A percentile compares a stretch with the other conserved stretches of the same genome.
Conservation (phyloP, 2,888 invertebrate species). For the Caenorhabditis imperialis region DNA sequence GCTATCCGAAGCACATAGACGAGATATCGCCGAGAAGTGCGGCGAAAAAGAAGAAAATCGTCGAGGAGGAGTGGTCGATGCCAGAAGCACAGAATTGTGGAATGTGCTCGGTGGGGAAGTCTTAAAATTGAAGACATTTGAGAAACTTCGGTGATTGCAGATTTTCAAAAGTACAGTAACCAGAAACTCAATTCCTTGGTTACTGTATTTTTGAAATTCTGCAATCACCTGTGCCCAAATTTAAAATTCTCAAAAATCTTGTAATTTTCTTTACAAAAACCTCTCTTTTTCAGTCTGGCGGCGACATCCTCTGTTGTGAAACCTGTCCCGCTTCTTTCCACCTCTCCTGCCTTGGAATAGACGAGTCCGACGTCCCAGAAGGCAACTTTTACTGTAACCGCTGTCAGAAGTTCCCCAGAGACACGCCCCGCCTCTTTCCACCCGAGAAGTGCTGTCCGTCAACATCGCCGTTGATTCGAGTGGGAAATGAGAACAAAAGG, state of each 20-base stretch:
- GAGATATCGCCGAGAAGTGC: not conserved
- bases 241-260: not conserved
- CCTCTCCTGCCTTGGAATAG: slow-evolving; percentile 94
- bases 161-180: too few relatives aligned
- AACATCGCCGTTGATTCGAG: slow-evolving; percentile 1
- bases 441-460: slow-evolving; percentile 17
- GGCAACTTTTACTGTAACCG: slow-evolving; percentile 93
- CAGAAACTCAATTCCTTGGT: too few relatives aligned
- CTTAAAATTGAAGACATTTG: not conserved
- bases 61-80: slow-evolving; percentile 32
- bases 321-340: slow-evolving; percentile 96
- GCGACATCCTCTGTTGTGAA: slow-evolving; percentile 94
- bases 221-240: not conserved
- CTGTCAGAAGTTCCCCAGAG: slow-evolving; percentile 81
- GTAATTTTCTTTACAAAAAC: not conserved
- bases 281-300: slow-evolving; percentile 84
- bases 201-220: not conserved
- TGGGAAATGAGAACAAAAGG: slow-evolving; percentile 9
- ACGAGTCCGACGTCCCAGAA: slow-evolving; percentile 89
- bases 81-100: slow-evolving; percentile 31
- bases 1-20: not conserved
- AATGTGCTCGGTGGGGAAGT: slow-evolving; percentile 22
- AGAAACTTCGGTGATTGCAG: too few relatives aligned
- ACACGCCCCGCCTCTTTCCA: slow-evolving; percentile 80
- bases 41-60: slow-evolving; percentile 19